These are phyloP conservation scores for Ennomos erosarius DNA, from an alignment of 2,888 invertebrate species.

Conservation along the genomic window DNA sequence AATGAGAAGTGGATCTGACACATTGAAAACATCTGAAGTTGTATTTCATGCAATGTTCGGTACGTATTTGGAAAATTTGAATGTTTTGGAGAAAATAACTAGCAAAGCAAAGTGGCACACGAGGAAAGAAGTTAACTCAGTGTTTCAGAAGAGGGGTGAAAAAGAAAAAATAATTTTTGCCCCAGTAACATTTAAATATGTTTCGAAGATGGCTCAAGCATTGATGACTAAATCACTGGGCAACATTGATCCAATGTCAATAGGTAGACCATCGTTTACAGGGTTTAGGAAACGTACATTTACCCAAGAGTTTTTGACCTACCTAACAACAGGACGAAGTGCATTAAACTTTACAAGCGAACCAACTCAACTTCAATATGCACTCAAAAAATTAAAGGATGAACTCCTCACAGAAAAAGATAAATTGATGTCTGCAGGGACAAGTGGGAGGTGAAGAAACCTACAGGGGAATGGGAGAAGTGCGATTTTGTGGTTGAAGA, in stretches of 20 bases:
- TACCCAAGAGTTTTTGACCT: conserved; percentile 1
- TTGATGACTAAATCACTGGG: conserved; percentile 36
- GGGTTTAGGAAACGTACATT: conserved; percentile 1
- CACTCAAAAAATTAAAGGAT: too few species aligned
- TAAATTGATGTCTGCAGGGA: too few species aligned
- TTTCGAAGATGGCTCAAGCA: conserved; percentile 36
- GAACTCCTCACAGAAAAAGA: too few species aligned
- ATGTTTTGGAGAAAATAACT: conserved; percentile 18
- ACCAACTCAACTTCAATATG: background rate
- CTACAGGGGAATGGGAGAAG: too few species aligned
- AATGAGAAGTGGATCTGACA: conserved; percentile 28
- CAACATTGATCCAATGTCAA: conserved; percentile 36
- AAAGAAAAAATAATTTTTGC: background rate
- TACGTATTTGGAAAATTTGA: conserved; percentile 34
- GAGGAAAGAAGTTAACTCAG: conserved; percentile 15
- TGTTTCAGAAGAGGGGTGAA: conserved; percentile 8
- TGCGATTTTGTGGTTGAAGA: too few species aligned
- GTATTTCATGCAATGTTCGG: conserved; percentile 40
- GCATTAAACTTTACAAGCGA: conserved; percentile 2
- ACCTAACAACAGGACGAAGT: background rate
- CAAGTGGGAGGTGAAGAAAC: too few species aligned
- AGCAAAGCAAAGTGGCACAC: conserved; percentile 23
- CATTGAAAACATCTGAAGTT: conserved; percentile 30
- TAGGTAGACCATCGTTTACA: conserved; percentile 28
- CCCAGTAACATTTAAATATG: background rate